Evolutionary conservation across 2,888 invertebrate species (phyloP).

Genomic region (Andrena trimmerana): DNA sequence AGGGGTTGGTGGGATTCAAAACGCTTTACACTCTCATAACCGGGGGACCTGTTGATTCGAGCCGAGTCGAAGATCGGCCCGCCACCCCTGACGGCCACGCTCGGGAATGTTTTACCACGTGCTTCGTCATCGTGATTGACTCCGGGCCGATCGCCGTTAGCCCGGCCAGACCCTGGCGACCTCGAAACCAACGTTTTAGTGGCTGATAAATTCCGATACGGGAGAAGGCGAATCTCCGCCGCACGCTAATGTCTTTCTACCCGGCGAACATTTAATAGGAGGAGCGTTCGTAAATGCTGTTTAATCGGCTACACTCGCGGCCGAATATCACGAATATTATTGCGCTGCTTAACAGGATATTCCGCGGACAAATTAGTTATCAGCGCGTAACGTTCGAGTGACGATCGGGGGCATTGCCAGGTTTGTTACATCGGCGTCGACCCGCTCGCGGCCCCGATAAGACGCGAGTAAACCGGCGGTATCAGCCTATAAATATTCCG

Average conservation of each 20-base stretch:
- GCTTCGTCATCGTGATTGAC: constrained; percentile 59
- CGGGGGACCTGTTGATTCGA: constrained; percentile 83
- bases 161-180: neutral
- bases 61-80: constrained; percentile 57
- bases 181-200: constrained; percentile 27
- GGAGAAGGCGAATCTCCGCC: neutral
- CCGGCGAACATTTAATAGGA: neutral
- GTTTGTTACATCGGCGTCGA: constrained; percentile 48
- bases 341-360: constrained; percentile 1
- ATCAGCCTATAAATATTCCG: constrained; percentile 43
- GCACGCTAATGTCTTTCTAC: constrained; percentile 28
- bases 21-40: constrained; percentile 84
- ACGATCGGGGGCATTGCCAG: constrained; percentile 16
- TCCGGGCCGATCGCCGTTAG: neutral
- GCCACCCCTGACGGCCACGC: constrained; percentile 33
- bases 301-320: constrained; percentile 29
- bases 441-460: constrained; percentile 34
- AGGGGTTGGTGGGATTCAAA: constrained; percentile 83
- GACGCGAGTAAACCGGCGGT: constrained; percentile 28
- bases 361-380: constrained; percentile 32
- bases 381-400: constrained; percentile 16
- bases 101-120: constrained; percentile 41
- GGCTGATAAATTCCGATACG: constrained; percentile 13
- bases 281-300: constrained; percentile 22
- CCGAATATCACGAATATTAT: neutral